phyloP scores from a whole-genome alignment of 2,888 invertebrate species.

The Apamea monoglypha region DNA sequence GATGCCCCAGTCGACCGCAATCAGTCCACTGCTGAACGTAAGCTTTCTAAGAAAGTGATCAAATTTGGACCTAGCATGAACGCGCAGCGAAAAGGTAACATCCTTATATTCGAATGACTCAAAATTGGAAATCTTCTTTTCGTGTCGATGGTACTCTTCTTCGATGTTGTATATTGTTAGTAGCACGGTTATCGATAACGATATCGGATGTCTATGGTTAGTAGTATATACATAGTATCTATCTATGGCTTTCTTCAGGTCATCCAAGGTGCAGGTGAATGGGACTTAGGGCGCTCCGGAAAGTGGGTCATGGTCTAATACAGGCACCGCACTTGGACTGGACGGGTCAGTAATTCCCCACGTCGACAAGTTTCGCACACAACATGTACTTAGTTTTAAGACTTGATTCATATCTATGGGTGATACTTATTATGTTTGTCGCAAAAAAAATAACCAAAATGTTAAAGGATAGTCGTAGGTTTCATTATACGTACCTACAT shows the following conservation, averaged over 20 bases:
- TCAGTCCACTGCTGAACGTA: neutral
- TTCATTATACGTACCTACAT: neutral
- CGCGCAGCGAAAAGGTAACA: neutral
- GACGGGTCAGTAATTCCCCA: too few relatives aligned
- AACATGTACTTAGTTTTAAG: neutral
- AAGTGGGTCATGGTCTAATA: too few relatives aligned
- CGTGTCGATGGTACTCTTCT: too few relatives aligned
- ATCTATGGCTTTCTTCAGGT: too few relatives aligned
- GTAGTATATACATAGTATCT: too few relatives aligned
- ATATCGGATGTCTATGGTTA: too few relatives aligned
- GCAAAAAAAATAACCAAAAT: neutral
- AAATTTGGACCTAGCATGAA: neutral
- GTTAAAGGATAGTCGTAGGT: neutral
- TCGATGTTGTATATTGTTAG: too few relatives aligned
- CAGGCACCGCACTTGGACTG: too few relatives aligned
- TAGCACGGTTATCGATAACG: too few relatives aligned
- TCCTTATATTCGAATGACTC: neutral
- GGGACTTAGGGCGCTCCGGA: too few relatives aligned
- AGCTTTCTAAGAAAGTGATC: neutral
- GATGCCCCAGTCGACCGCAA: neutral
- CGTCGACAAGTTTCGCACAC: neutral
- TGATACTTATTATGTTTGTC: neutral
- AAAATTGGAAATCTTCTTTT: neutral
- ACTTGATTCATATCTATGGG: neutral
- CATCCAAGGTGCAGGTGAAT: too few relatives aligned